These are phyloP conservation scores for Fundulus diaphanus DNA, from an alignment of 2,797 vertebrate species.

Conservation along the genomic window DNA sequence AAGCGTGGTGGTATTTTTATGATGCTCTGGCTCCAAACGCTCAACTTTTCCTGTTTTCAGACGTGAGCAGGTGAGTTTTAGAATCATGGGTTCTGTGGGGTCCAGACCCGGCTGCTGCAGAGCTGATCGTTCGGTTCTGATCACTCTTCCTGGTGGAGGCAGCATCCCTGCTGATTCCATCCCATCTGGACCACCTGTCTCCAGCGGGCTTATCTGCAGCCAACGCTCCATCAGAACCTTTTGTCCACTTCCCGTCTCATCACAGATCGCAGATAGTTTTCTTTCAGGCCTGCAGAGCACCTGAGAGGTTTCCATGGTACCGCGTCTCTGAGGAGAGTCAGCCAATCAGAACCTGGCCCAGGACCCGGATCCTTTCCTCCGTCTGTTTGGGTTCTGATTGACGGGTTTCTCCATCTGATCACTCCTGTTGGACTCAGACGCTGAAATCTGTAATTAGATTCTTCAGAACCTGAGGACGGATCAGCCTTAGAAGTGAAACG, in stretches of 20 bases:
- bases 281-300: not conserved
- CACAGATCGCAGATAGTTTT: conserved; percentile 16
- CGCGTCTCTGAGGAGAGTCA: not conserved
- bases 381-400: too few relatives aligned
- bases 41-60: not conserved
- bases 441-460: too few relatives aligned
- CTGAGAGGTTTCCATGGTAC: conserved; percentile 34
- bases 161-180: conserved; percentile 12
- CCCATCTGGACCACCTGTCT: not conserved
- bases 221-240: conserved; percentile 20
- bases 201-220: not conserved
- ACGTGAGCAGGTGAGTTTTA: not conserved
- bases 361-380: not conserved
- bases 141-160: not conserved
- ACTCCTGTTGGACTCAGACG: too few relatives aligned
- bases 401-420: too few relatives aligned
- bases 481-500: too few relatives aligned
- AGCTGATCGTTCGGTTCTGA: not conserved
- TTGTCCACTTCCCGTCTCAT: conserved; percentile 20
- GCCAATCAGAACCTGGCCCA: not conserved
- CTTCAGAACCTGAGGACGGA: too few relatives aligned
- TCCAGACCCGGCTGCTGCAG: not conserved
- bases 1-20: too few relatives aligned
- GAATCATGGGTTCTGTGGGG: not conserved
- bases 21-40: too few relatives aligned